Conservation (phyloP, 1,140 invertebrate species). For the Lanistes nyassanus region DNA sequence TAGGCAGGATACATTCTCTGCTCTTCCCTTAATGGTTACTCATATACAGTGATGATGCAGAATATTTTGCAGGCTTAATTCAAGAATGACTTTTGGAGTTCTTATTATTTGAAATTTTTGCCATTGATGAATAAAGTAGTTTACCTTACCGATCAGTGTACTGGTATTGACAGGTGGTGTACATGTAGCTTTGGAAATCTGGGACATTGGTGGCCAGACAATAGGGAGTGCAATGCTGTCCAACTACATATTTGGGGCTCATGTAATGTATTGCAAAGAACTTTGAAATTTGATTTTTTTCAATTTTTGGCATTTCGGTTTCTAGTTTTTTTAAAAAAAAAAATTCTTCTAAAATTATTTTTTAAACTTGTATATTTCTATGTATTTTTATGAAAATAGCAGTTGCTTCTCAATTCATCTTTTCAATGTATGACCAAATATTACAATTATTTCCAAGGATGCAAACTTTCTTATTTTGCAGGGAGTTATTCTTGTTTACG, state of each 20-base stretch:
- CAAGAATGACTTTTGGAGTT: too few relatives aligned
- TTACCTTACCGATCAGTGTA: too few relatives aligned
- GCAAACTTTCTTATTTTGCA: conserved; percentile 57
- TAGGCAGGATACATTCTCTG: too few relatives aligned
- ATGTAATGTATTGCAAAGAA: conserved; percentile 77
- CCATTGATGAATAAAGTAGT: too few relatives aligned
- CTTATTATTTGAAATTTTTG: too few relatives aligned
- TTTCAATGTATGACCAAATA: background rate
- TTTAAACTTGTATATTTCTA: background rate
- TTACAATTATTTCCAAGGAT: background rate
- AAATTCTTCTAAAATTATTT: background rate
- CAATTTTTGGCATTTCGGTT: too few relatives aligned
- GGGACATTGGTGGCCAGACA: conserved; percentile 85
- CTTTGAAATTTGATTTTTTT: too few relatives aligned
- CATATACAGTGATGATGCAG: too few relatives aligned
- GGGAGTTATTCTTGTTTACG: conserved; percentile 87
- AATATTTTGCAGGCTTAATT: too few relatives aligned
- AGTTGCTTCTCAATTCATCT: background rate
- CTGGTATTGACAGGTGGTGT: conserved; percentile 59
- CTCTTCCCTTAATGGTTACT: too few relatives aligned
- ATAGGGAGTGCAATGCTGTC: conserved; percentile 81
- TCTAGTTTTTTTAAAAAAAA: background rate
- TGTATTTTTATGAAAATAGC: background rate
- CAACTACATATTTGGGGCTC: conserved; percentile 83
- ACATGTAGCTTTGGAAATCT: conserved; percentile 80